Conservation (phyloP, 2,888 invertebrate genomes). For the Ferrisia virgata region DNA sequence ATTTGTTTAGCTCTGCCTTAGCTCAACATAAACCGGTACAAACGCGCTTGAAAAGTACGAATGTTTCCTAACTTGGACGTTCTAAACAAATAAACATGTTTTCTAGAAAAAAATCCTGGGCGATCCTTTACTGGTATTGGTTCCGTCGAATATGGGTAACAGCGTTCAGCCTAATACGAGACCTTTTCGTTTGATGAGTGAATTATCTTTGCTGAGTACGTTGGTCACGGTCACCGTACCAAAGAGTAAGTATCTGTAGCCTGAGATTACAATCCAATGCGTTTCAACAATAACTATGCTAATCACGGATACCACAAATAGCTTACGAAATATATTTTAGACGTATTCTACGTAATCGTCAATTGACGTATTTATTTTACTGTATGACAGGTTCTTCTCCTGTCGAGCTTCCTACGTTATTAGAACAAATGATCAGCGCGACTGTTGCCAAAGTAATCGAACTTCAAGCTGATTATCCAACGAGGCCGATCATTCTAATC, state of each 20-base stretch:
- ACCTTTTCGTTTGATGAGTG: conserved; percentile 67
- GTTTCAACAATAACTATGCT: not conserved
- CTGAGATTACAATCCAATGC: not conserved
- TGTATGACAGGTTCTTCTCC: not conserved
- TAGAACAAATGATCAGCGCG: conserved; percentile 64
- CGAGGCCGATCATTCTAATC: conserved; percentile 69
- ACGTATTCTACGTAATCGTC: too few relatives aligned
- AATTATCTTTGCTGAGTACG: conserved; percentile 66
- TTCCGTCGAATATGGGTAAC: conserved; percentile 57
- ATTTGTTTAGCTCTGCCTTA: conserved; percentile 62
- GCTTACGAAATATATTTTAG: too few relatives aligned
- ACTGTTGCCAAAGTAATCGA: conserved; percentile 71
- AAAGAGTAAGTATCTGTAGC: conserved; percentile 54
- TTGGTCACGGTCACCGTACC: conserved; percentile 63
- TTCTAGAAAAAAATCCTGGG: conserved; percentile 65
- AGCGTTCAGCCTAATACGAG: conserved; percentile 52
- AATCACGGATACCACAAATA: too few relatives aligned
- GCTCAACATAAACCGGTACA: conserved; percentile 63
- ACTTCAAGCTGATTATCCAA: conserved; percentile 63
- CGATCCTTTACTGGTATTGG: conserved; percentile 65
- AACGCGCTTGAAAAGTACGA: not conserved
- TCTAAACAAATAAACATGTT: conserved; percentile 29
- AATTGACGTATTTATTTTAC: too few relatives aligned
- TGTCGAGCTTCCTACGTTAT: conserved; percentile 52
- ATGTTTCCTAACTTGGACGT: not conserved